These are phyloP conservation scores for Paramormyrops hopkinsi DNA, from an alignment of 2,797 vertebrate genomes.

Conservation along the genomic window DNA sequence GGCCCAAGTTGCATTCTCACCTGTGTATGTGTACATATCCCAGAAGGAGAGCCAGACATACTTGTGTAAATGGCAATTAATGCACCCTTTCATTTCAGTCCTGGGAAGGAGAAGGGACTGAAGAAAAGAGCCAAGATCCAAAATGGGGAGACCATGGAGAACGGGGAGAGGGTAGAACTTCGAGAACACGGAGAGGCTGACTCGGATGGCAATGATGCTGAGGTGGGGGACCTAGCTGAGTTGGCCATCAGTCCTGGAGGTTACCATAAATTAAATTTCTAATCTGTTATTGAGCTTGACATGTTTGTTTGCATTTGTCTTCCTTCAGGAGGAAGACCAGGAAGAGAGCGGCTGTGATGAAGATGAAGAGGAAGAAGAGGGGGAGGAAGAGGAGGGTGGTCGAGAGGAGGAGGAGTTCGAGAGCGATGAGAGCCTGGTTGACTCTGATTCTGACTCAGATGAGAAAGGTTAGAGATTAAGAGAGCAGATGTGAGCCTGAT, in stretches of 20 bases:
- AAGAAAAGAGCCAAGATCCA: conserved; percentile 83
- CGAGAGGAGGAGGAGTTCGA: conserved; percentile 69
- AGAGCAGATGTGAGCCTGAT: background rate
- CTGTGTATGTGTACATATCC: background rate
- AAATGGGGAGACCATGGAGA: conserved; percentile 64
- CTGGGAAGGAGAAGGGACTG: conserved; percentile 80
- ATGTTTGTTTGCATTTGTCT: conserved; percentile 51
- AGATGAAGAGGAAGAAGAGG: conserved; percentile 74
- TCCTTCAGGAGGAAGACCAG: conserved; percentile 75
- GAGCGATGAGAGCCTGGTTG: conserved; percentile 87
- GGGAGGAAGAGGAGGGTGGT: conserved; percentile 65
- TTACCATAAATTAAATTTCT: background rate
- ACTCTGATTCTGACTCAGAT: conserved; percentile 87
- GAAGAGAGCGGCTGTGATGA: conserved; percentile 88
- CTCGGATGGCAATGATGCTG: conserved; percentile 78
- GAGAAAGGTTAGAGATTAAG: conserved; percentile 74
- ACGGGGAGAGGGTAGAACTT: conserved; percentile 56
- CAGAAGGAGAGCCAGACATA: background rate
- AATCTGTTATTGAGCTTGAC: background rate
- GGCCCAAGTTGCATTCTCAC: background rate
- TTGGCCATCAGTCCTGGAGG: background rate
- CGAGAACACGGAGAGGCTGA: conserved; percentile 73
- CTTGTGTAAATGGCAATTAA: background rate
- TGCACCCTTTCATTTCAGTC: conserved; percentile 52
- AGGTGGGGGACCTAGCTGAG: conserved; percentile 50